A percentile compares a stretch with the other conserved stretches of the same genome.
phyloP scores from a whole-genome alignment of 2,113 vertebrate genomes.

The Tretioscincus oriximinensis region DNA sequence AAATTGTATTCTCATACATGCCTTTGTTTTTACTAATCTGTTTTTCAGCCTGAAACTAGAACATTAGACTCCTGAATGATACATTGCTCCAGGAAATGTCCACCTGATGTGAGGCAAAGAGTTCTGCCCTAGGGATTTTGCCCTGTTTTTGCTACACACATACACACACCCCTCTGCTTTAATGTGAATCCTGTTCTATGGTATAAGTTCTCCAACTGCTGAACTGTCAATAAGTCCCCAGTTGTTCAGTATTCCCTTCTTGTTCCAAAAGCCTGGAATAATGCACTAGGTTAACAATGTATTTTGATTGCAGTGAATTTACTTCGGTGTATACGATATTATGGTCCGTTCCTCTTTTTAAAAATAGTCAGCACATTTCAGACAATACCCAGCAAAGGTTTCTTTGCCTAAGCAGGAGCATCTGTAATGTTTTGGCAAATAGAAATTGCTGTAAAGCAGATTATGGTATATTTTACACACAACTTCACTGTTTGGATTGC shows the following conservation, averaged over 20 bases:
- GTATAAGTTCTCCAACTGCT: constrained; percentile 3
- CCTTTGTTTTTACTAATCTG: not conserved
- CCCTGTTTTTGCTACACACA: not conserved
- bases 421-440: not conserved
- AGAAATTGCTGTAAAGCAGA: not conserved
- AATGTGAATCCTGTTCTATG: not conserved
- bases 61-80: not conserved
- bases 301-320: not conserved
- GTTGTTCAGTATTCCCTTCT: constrained; percentile 3
- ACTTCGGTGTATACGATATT: not conserved
- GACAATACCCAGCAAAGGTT: accelerated
- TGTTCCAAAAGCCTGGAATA: not conserved
- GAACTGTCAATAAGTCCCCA: not conserved
- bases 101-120: not conserved
- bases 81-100: constrained; percentile 10
- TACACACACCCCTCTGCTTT: not conserved
- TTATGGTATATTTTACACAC: not conserved
- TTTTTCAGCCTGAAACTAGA: not conserved
- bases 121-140: not conserved
- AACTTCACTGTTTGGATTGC: not conserved
- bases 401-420: not conserved
- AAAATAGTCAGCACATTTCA: not conserved
- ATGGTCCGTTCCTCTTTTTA: not conserved
- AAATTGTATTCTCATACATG: constrained; percentile 16
- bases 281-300: not conserved